Evolutionary conservation across 2,113 vertebrate genomes (phyloP).

Genomic region (Apeltes quadracus): DNA sequence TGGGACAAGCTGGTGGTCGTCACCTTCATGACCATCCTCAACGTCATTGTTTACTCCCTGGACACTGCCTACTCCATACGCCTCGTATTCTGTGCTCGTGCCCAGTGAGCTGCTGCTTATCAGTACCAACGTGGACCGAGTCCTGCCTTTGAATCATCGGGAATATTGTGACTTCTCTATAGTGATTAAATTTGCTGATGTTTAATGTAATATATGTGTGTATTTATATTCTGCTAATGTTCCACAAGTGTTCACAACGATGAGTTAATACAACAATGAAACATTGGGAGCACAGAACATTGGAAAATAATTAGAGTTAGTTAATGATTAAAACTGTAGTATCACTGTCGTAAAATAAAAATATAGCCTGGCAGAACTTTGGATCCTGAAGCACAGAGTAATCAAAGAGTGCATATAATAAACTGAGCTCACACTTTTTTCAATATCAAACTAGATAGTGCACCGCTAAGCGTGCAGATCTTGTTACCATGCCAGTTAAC

Average conservation of each 20-base stretch:
- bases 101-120: constrained; percentile 22
- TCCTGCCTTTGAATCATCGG: background rate
- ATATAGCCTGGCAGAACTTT: constrained; percentile 42
- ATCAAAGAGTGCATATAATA: constrained; percentile 22
- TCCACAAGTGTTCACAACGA: background rate
- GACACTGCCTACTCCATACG: constrained; percentile 83
- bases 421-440: background rate
- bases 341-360: constrained; percentile 37
- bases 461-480: background rate
- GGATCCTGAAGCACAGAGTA: constrained; percentile 24
- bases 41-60: constrained; percentile 83
- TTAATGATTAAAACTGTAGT: constrained; percentile 58
- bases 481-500: background rate
- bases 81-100: constrained; percentile 76
- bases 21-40: constrained; percentile 85
- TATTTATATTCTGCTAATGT: background rate
- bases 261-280: background rate
- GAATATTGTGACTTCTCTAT: background rate
- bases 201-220: background rate
- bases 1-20: constrained; percentile 82
- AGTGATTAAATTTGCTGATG: background rate
- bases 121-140: background rate
- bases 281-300: background rate
- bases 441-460: background rate
- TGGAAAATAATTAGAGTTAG: background rate